Percentiles rank a stretch among this genome's conserved stretches.
Conservation (phyloP, 2,113 vertebrate species). For the Corvus hawaiiensis region DNA sequence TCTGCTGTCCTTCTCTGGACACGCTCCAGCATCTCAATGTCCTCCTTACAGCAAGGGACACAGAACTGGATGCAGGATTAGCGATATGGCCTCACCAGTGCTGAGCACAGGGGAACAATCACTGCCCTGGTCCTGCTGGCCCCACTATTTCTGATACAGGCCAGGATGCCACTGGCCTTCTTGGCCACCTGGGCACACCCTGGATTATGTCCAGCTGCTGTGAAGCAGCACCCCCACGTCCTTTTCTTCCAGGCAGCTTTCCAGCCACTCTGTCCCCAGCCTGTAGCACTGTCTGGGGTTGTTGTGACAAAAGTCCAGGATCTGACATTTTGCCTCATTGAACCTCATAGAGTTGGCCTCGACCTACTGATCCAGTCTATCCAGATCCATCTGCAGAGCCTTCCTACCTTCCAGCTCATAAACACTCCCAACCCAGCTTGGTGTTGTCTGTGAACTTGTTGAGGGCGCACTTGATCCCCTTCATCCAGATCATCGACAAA, state of each 20-base stretch:
- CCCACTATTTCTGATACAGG: background rate
- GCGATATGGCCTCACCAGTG: background rate
- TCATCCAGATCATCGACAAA: background rate
- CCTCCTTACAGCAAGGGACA: background rate
- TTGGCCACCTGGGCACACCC: background rate
- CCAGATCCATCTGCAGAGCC: background rate
- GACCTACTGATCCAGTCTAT: background rate
- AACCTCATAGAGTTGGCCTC: background rate
- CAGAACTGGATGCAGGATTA: background rate
- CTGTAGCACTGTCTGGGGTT: background rate
- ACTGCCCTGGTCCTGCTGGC: background rate
- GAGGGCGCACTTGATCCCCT: background rate
- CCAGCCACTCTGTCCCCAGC: background rate
- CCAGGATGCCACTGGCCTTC: background rate
- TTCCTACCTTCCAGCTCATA: background rate
- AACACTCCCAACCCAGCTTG: background rate
- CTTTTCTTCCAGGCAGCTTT: background rate
- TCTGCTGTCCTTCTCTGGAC: background rate
- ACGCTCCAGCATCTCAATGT: background rate
- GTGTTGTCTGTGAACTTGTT: fast-evolving
- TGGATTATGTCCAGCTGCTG: background rate
- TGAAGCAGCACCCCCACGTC: background rate
- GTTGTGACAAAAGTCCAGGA: background rate
- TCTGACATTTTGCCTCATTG: background rate
- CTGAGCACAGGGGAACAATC: background rate